Conservation (phyloP, 2,113 vertebrate species). For the Peromyscus californicus region DNA sequence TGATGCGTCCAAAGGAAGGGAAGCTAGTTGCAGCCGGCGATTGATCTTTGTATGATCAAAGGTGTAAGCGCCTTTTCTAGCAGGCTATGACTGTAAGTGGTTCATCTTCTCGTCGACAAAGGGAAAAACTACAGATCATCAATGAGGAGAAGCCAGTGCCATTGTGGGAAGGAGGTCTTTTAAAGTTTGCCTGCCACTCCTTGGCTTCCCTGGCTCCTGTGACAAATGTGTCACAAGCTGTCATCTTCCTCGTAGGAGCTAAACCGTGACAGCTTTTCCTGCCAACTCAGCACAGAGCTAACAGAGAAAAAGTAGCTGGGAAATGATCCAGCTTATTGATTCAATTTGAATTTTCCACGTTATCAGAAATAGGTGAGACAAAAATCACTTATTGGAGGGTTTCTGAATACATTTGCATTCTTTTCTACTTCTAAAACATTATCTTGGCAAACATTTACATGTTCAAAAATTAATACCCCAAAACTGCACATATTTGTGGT, state of each 20-base stretch:
- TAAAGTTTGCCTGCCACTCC: slow-evolving; percentile 69
- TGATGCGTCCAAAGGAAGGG: slow-evolving; percentile 67
- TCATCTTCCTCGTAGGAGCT: slow-evolving; percentile 29
- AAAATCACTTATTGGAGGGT: neutral
- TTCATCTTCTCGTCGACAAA: slow-evolving; percentile 35
- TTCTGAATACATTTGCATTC: neutral
- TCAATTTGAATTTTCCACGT: slow-evolving; percentile 55
- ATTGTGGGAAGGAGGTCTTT: slow-evolving; percentile 15
- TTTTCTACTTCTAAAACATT: neutral
- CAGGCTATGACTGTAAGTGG: slow-evolving; percentile 61
- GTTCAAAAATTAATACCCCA: neutral
- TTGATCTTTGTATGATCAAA: slow-evolving; percentile 76
- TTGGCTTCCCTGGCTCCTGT: slow-evolving; percentile 36
- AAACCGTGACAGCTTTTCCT: slow-evolving; percentile 45
- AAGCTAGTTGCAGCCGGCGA: slow-evolving; percentile 70
- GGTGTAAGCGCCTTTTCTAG: slow-evolving; percentile 36
- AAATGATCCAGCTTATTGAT: slow-evolving; percentile 68
- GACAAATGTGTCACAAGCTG: slow-evolving; percentile 65
- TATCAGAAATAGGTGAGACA: slow-evolving; percentile 34
- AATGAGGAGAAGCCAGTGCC: slow-evolving; percentile 57
- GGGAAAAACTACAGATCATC: slow-evolving; percentile 26
- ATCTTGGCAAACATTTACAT: neutral
- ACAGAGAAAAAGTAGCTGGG: neutral
- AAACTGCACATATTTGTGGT: neutral
- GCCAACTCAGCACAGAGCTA: slow-evolving; percentile 54